Conservation (phyloP, 2,113 vertebrate genomes). For the Tachuris rubrigastra region DNA sequence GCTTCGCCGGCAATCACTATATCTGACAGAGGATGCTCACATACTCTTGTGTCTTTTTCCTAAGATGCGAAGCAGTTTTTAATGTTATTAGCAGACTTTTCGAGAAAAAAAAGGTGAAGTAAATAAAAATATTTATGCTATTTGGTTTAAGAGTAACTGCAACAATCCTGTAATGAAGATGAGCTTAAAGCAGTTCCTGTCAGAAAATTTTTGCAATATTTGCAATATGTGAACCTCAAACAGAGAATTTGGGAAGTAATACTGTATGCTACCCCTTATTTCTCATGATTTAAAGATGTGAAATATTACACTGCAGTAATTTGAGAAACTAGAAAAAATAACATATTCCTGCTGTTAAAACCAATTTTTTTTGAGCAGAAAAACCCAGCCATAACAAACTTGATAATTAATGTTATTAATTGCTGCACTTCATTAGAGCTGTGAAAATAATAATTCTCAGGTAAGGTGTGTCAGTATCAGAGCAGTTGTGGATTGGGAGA, state of each 20-base stretch:
- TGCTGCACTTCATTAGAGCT: neutral
- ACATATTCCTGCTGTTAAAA: neutral
- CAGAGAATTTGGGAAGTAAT: neutral
- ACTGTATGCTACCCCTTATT: neutral
- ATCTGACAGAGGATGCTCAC: slow-evolving; percentile 96
- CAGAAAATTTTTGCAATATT: neutral
- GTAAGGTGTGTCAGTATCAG: neutral
- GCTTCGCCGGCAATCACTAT: slow-evolving; percentile 98
- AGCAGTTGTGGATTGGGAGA: neutral
- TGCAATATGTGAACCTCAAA: neutral
- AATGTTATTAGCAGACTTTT: neutral
- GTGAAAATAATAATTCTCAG: neutral
- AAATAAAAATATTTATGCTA: neutral
- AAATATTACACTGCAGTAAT: neutral
- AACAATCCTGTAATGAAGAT: neutral
- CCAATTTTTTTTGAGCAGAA: neutral
- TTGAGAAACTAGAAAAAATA: neutral
- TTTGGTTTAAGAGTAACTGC: neutral
- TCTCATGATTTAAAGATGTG: neutral
- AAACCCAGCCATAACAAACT: neutral
- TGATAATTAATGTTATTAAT: neutral
- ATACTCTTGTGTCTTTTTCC: slow-evolving; percentile 96
- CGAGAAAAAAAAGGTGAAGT: neutral
- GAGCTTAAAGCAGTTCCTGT: neutral
- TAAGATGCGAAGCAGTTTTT: slow-evolving; percentile 47